Evolutionary conservation across 2,797 vertebrate genomes (phyloP).

Genomic region (Odontamblyopus lacepedii): DNA sequence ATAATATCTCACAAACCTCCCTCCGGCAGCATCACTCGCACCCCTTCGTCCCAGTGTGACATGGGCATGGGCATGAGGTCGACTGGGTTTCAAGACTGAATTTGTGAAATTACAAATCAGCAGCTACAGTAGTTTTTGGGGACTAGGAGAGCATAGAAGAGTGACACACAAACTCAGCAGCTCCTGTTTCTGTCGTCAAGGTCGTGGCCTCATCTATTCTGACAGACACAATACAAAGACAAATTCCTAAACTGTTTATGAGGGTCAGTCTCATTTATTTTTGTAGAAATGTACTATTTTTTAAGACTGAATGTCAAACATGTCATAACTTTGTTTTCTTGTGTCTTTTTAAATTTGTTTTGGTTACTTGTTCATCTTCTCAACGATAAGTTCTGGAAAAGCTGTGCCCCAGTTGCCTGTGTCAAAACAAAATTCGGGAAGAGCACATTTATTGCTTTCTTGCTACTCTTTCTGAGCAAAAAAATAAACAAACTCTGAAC

Average conservation of each 20-base stretch:
- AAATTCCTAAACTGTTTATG: constrained; percentile 19
- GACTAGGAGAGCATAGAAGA: constrained; percentile 13
- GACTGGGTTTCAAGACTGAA: constrained; percentile 22
- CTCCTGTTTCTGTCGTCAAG: constrained; percentile 41
- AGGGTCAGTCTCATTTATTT: constrained; percentile 17
- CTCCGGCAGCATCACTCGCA: constrained; percentile 37
- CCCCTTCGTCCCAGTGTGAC: constrained; percentile 35
- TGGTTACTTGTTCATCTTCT: neutral
- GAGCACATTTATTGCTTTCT: neutral
- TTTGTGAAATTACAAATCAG: constrained; percentile 8
- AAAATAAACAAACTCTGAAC: neutral
- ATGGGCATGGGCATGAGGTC: constrained; percentile 21
- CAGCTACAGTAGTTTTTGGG: constrained; percentile 15
- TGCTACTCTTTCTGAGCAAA: neutral
- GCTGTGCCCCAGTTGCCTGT: neutral
- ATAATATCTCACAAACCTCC: constrained; percentile 46
- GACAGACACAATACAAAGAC: constrained; percentile 13
- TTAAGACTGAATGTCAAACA: constrained; percentile 14
- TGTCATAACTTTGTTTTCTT: neutral
- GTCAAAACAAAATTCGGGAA: constrained; percentile 7
- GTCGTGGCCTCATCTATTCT: constrained; percentile 21
- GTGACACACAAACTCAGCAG: constrained; percentile 13
- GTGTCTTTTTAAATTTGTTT: constrained; percentile 10
- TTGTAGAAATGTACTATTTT: constrained; percentile 1
- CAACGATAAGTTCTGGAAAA: neutral